A percentile compares a stretch with the other conserved stretches of the same genome.
These are phyloP conservation scores for Metopia argyrocephala DNA, from an alignment of 2,888 invertebrate genomes.

Conservation along the genomic window DNA sequence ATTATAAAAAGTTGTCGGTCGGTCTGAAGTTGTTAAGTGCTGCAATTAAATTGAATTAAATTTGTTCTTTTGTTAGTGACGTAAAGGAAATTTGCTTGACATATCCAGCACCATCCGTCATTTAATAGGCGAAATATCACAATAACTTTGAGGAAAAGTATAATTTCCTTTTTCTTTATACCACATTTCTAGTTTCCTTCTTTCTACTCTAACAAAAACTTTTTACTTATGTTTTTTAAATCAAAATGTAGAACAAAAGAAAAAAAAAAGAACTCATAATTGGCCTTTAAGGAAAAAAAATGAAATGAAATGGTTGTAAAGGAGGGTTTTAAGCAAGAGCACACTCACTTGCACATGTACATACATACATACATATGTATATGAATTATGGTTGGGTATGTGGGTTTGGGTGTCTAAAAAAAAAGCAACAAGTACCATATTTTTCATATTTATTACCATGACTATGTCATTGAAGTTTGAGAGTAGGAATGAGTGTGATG, in stretches of 20 bases:
- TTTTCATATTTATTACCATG: background rate
- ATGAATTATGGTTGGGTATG: background rate
- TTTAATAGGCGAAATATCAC: constrained; percentile 41
- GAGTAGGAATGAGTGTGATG: background rate
- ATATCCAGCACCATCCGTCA: constrained; percentile 18
- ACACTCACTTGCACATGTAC: no score
- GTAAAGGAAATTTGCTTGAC: constrained; percentile 48
- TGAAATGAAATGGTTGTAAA: constrained; percentile 19
- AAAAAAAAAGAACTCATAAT: constrained; percentile 55
- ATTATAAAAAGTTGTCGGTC: no score
- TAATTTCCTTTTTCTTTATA: constrained; percentile 62
- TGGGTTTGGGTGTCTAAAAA: background rate
- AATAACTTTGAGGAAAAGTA: background rate
- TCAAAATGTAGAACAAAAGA: constrained; percentile 12
- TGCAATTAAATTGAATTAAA: no score
- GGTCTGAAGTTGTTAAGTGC: no score
- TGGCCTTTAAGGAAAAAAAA: constrained; percentile 50
- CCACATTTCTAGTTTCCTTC: constrained; percentile 26
- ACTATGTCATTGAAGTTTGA: no score
- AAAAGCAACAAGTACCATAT: constrained; percentile 52
- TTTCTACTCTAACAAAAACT: background rate
- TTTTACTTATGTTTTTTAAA: background rate
- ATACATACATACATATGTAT: no score
- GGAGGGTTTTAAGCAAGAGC: no score
- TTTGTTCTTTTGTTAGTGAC: constrained; percentile 16